A percentile compares a stretch with the other conserved stretches of the same genome.
Evolutionary conservation across 2,797 vertebrate species (phyloP).

Genomic region (Liparis tanakae): DNA sequence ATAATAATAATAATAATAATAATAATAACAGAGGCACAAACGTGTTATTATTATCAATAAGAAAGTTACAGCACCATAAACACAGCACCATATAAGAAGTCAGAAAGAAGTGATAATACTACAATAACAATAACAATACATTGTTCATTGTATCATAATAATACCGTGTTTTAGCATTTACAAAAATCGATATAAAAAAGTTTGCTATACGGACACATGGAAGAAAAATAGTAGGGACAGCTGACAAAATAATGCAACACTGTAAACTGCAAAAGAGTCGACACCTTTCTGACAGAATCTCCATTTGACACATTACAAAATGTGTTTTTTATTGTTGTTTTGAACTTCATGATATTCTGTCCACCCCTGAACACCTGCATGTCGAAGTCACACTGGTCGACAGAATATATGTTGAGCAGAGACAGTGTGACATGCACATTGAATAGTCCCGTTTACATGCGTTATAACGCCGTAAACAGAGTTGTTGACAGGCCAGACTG

Average conservation of each 20-base stretch:
- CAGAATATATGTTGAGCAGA: not conserved
- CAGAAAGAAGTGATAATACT: constrained; percentile 15
- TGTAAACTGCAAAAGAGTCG: not conserved
- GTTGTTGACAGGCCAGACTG: not conserved
- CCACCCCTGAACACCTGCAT: not conserved
- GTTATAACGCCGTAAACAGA: not conserved
- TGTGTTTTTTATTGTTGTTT: not conserved
- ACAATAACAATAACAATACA: not conserved
- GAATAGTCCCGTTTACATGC: not conserved
- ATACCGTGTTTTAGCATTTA: not conserved
- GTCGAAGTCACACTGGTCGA: not conserved
- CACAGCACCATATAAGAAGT: constrained; percentile 18
- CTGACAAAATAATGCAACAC: not conserved
- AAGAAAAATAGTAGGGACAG: not conserved
- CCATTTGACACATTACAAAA: not conserved
- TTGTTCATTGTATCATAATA: not conserved
- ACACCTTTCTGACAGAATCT: not conserved
- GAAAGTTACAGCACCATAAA: constrained; percentile 8
- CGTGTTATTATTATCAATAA: constrained; percentile 1
- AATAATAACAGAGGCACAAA: too few species aligned
- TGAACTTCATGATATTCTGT: not conserved
- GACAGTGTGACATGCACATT: not conserved
- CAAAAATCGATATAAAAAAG: not conserved
- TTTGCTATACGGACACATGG: not conserved
- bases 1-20: too few species aligned